These are phyloP conservation scores for Pogonognathellus flavescens DNA, from an alignment of 1,140 invertebrate species.

Conservation along the genomic window DNA sequence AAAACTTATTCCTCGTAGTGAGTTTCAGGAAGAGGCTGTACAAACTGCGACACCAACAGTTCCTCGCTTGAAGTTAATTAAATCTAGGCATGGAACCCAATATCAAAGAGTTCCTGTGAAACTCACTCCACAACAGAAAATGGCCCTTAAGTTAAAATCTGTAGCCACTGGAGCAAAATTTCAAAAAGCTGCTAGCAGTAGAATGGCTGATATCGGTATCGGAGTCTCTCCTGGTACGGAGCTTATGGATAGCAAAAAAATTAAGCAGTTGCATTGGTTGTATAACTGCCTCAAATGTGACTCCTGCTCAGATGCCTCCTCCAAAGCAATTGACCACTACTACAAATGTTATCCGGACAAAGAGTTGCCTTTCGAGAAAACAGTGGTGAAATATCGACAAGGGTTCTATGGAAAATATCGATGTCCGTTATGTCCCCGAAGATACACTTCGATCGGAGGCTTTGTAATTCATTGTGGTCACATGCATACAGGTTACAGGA, in stretches of 20 bases:
- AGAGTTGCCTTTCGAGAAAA: conserved; percentile 56
- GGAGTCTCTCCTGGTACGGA: conserved; percentile 43
- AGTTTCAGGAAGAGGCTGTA: neutral
- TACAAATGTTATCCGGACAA: conserved; percentile 55
- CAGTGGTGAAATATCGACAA: conserved; percentile 63
- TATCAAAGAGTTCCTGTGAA: neutral
- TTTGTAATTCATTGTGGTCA: conserved; percentile 64
- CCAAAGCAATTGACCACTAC: conserved; percentile 58
- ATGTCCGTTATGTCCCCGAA: conserved; percentile 65
- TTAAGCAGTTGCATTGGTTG: conserved; percentile 65
- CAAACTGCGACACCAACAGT: neutral
- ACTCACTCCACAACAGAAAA: too few species aligned
- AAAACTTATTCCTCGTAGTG: neutral
- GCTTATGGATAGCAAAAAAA: conserved; percentile 54
- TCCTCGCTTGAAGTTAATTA: conserved; percentile 32
- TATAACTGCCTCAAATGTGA: conserved; percentile 63
- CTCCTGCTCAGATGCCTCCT: conserved; percentile 47
- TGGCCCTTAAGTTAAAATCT: too few species aligned
- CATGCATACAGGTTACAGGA: conserved; percentile 58
- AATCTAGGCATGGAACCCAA: conserved; percentile 45
- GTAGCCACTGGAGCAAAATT: too few species aligned
- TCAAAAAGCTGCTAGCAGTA: too few species aligned
- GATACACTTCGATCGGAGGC: conserved; percentile 56
- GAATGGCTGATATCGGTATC: conserved; percentile 36
- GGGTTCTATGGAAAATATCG: conserved; percentile 62